Evolutionary conservation across 2,888 invertebrate species (phyloP).

Genomic region (Seladonia tumulorum): DNA sequence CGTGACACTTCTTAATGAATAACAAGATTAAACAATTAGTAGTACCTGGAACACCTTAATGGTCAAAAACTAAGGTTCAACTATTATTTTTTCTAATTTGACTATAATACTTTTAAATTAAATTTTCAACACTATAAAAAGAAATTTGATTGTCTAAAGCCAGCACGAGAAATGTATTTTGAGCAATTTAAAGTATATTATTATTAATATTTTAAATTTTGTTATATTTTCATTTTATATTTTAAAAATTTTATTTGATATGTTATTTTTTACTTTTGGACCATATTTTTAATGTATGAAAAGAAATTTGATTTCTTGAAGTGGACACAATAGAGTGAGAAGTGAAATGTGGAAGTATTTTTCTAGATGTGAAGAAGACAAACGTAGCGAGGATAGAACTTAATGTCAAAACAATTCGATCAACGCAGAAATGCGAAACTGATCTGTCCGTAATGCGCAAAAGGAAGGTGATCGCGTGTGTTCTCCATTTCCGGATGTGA

Average conservation of each 20-base stretch:
- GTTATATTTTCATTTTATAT: no score
- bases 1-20: no score
- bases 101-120: neutral
- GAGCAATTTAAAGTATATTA: neutral
- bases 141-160: neutral
- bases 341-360: neutral
- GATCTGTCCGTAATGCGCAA: slow-evolving; percentile 3
- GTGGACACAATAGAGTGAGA: neutral
- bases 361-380: neutral
- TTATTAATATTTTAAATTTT: neutral
- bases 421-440: neutral
- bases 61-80: neutral
- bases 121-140: neutral
- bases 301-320: neutral
- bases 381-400: neutral
- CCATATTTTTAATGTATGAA: neutral
- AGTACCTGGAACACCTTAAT: no score
- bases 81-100: neutral
- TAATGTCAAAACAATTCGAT: neutral
- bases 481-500: slow-evolving; percentile 49
- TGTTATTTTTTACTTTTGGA: neutral
- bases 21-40: no score
- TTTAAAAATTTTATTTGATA: no score
- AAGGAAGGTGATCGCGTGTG: slow-evolving; percentile 22
- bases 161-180: neutral